These are phyloP conservation scores for Colaptes auratus DNA, from an alignment of 2,113 vertebrate species.

Conservation along the genomic window DNA sequence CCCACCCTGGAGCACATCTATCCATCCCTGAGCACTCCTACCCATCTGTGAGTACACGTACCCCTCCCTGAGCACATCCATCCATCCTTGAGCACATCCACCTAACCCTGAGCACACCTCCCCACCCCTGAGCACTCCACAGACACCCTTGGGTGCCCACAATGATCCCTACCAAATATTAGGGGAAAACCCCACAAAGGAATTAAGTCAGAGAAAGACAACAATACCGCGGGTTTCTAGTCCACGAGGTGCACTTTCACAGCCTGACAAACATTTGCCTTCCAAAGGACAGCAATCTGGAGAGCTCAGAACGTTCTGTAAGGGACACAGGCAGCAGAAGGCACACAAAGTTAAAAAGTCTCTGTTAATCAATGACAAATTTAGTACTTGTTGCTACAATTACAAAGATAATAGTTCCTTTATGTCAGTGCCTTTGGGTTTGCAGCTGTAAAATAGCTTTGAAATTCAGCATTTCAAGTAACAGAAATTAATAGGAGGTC, in stretches of 20 bases:
- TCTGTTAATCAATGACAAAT: constrained; percentile 82
- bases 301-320: constrained; percentile 36
- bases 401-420: constrained; percentile 85
- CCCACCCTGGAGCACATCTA: no score
- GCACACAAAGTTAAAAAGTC: constrained; percentile 81
- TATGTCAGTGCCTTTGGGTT: constrained; percentile 80
- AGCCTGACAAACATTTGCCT: constrained; percentile 62
- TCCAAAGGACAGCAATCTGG: constrained; percentile 62
- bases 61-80: neutral
- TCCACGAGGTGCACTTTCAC: neutral
- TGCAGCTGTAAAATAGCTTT: constrained; percentile 86
- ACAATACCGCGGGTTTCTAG: neutral
- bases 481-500: constrained; percentile 90
- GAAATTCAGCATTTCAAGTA: constrained; percentile 87
- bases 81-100: neutral
- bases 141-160: neutral
- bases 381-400: constrained; percentile 85
- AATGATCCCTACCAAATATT: neutral
- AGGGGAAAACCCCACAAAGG: neutral
- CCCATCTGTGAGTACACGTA: neutral
- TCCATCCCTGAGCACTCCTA: neutral
- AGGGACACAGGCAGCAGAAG: constrained; percentile 61
- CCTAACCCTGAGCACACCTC: neutral
- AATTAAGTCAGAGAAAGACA: constrained; percentile 50
- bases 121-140: neutral